Base-by-base conservation (phyloP, 2,888 invertebrate species). In the Rosalia funebris region DNA sequence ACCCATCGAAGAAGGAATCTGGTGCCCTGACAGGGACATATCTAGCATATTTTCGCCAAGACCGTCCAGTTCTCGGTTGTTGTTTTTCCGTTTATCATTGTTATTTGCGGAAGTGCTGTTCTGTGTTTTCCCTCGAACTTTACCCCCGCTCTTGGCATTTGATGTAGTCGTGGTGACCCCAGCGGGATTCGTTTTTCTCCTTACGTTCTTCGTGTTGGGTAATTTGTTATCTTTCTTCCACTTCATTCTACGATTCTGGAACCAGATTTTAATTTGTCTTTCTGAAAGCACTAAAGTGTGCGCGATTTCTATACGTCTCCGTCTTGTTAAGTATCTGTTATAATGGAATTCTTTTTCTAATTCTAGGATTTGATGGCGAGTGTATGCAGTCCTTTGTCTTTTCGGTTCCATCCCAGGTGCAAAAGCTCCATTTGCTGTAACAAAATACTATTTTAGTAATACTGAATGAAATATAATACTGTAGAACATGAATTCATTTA, bases 261-360 rank as follows among this genome's bases (percentile, higher is more conserved):
- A 92, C 92, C 92, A 92, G 81, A 93, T 92, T 83, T 93, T 93
- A 75, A 93, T 94, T 84, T 95, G 95, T 73, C 95, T 84, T 80
- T 95, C 95, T 61, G 95, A 94, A 75, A 98, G 87, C 80, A 95
- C 93, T 81, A 98, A 87, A 73, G 95, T 92, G 83, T 98, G 97
- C 41, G 98, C 97, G 81, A 98, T 97, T 85, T 98, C 98, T 83
- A 98, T 96, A 80, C 98, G 87, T 84, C 97, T 87, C 81, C 97
- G 88, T 74, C 98, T 88, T 62, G 97, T 96, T 82, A 98, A 87
- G 85, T 98, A 98, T 79, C 95, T 89, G 86, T 97, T 98, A 87
- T 93, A 97, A 82, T 97, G 96, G 83, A 98, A 98, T 85, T 97
- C 97, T 82, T 97, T 97, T 82, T 97, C 97, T 78, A 98, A 86